Evolutionary conservation across 2,888 invertebrate genomes (phyloP).

Genomic region (Idaea dimidiata): DNA sequence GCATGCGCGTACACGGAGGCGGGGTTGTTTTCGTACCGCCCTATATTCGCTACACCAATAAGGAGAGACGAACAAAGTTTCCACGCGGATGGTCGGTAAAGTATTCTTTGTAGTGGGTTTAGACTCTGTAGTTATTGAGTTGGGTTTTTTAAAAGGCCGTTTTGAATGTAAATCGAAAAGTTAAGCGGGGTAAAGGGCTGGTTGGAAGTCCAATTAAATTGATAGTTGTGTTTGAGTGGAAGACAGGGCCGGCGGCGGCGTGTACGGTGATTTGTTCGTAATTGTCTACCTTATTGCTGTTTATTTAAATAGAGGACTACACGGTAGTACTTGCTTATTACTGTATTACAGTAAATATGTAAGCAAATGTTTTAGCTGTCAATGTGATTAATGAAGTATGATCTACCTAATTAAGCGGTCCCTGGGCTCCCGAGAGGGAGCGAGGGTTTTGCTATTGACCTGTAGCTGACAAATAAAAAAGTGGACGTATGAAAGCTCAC

Average conservation of each 20-base stretch:
- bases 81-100: conserved; percentile 63
- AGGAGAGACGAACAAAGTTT: conserved; percentile 44
- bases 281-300: background rate
- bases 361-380: no score
- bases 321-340: no score
- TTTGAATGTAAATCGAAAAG: conserved; percentile 81
- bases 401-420: no score
- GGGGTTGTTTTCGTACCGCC: conserved; percentile 54
- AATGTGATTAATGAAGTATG: no score
- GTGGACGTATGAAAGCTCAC: no score
- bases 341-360: no score
- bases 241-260: conserved; percentile 18
- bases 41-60: conserved; percentile 47
- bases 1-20: conserved; percentile 70
- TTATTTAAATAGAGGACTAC: no score
- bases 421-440: no score
- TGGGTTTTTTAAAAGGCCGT: conserved; percentile 76
- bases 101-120: conserved; percentile 67
- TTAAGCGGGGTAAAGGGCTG: conserved; percentile 75
- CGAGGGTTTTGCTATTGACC: no score
- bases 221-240: conserved; percentile 58
- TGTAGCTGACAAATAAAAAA: no score
- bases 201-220: conserved; percentile 72
- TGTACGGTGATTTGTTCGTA: conserved; percentile 5
- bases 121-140: conserved; percentile 71